Evolutionary conservation across 2,113 vertebrate species (phyloP).

Genomic region (Microtus richardsoni): DNA sequence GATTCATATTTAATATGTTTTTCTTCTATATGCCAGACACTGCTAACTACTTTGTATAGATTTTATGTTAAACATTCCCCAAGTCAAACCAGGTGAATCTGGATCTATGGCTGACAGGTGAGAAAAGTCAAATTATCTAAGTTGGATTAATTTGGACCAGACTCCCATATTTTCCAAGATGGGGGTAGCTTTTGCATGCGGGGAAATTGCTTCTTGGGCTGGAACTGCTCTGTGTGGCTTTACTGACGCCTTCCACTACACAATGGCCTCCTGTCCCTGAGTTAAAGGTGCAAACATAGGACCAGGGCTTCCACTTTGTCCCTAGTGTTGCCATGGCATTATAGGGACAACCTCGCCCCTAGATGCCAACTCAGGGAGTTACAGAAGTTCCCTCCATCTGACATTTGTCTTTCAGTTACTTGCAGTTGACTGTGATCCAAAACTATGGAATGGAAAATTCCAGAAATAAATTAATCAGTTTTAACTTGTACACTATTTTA

Average conservation of each 20-base stretch:
- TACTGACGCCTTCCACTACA: not conserved
- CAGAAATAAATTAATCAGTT: not conserved
- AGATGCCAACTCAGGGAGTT: not conserved
- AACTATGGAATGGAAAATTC: not conserved
- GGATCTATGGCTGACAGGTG: not conserved
- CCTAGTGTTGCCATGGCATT: not conserved
- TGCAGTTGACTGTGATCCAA: not conserved
- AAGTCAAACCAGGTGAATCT: not conserved
- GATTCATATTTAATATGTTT: not conserved
- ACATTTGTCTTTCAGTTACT: not conserved
- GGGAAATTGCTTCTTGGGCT: not conserved
- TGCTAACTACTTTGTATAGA: not conserved
- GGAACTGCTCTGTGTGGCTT: fast-evolving
- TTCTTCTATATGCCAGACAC: not conserved
- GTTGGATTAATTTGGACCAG: not conserved
- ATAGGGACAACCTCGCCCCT: not conserved
- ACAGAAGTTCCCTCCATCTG: not conserved
- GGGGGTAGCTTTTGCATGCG: not conserved
- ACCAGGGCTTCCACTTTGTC: not conserved
- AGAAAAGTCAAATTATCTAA: not conserved
- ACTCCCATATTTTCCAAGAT: not conserved
- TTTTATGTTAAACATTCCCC: slow-evolving; percentile 23
- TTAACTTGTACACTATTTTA: not conserved
- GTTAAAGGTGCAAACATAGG: not conserved
- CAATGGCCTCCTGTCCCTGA: fast-evolving